A percentile compares a stretch with the other conserved stretches of the same genome.
phyloP scores from a whole-genome alignment of 2,113 vertebrate species.

The Apistogramma diplotaenia region DNA sequence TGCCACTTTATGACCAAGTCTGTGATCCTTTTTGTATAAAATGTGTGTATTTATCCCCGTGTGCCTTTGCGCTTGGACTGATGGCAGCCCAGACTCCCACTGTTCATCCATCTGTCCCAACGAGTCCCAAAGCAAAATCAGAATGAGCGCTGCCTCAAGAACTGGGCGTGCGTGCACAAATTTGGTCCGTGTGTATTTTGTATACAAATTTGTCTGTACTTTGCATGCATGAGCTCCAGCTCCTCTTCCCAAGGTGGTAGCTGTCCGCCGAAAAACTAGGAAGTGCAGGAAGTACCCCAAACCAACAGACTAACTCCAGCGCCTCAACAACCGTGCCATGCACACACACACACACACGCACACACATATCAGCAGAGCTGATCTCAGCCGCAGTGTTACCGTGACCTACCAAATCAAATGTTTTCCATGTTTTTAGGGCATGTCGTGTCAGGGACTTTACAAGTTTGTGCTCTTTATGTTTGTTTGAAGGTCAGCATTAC shows the following conservation, averaged over 20 bases:
- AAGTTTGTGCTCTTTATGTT: constrained; percentile 7
- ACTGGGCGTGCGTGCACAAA: not conserved
- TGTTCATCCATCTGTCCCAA: constrained; percentile 75
- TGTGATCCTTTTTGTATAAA: constrained; percentile 47
- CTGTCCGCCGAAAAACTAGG: constrained; percentile 69
- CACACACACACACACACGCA: constrained; percentile 15
- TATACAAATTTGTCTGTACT: constrained; percentile 34
- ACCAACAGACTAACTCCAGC: constrained; percentile 65
- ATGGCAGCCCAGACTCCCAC: constrained; percentile 66
- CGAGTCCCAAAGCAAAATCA: constrained; percentile 66
- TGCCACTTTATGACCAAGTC: constrained; percentile 51
- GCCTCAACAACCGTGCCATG: constrained; percentile 56
- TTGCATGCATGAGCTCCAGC: constrained; percentile 37
- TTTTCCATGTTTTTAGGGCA: constrained; percentile 1
- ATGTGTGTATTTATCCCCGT: constrained; percentile 34
- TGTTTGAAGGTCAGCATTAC: constrained; percentile 26
- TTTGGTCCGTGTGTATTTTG: constrained; percentile 24
- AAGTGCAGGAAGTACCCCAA: constrained; percentile 62
- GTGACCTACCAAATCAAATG: constrained; percentile 36
- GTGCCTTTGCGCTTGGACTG: constrained; percentile 43
- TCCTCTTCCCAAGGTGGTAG: constrained; percentile 56
- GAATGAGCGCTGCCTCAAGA: constrained; percentile 60
- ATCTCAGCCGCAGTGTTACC: constrained; percentile 22
- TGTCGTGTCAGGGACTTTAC: constrained; percentile 12
- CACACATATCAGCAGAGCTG: constrained; percentile 28